Percentiles rank a stretch among this genome's conserved stretches.
phyloP scores from a whole-genome alignment of 2,113 vertebrate species.

The Marmota flaviventris region DNA sequence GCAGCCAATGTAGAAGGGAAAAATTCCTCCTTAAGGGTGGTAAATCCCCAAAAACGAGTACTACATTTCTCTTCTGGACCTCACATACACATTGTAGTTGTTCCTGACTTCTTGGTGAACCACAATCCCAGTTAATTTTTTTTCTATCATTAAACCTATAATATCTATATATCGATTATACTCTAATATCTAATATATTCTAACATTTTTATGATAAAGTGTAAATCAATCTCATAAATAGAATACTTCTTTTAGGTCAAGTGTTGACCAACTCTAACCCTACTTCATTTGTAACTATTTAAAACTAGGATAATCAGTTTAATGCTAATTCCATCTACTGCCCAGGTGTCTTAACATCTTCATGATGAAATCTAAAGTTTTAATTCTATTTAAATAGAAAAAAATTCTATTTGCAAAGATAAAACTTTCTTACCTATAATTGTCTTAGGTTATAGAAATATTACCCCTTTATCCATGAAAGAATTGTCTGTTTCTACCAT shows the following conservation, averaged over 20 bases:
- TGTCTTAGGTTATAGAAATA: neutral
- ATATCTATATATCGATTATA: neutral
- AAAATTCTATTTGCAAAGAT: neutral
- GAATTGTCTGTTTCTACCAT: neutral
- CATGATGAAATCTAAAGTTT: neutral
- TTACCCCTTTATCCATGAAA: neutral
- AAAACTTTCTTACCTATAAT: neutral
- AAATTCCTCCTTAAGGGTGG: neutral
- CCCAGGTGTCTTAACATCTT: neutral
- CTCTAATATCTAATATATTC: neutral
- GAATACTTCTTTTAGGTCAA: neutral
- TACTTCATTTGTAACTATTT: constrained; percentile 34
- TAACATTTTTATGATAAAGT: neutral
- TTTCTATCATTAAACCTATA: neutral
- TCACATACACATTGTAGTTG: neutral
- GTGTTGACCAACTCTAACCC: neutral
- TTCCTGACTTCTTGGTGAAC: neutral
- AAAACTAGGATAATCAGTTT: neutral
- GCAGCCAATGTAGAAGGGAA: neutral
- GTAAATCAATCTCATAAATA: neutral
- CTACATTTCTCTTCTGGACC: no score
- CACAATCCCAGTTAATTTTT: neutral
- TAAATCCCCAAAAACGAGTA: neutral
- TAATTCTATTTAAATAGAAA: neutral
- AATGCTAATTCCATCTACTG: neutral